Conservation (phyloP, 2,797 vertebrate genomes). For the Steatocranus sp. region DNA sequence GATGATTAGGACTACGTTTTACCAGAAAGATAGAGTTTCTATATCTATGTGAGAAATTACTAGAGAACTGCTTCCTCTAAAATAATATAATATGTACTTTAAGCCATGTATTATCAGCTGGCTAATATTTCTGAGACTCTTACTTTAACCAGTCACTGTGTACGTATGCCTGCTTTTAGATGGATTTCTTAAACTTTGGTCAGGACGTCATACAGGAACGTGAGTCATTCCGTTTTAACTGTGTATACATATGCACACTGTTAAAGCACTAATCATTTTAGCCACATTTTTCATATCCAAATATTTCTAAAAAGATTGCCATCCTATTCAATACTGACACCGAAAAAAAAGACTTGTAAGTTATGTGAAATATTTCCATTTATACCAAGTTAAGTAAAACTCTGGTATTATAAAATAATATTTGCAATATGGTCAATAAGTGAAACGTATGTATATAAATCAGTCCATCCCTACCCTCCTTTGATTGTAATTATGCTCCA, state of each 20-base stretch:
- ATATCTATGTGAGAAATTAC: background rate
- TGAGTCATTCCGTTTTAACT: background rate
- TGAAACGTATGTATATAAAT: background rate
- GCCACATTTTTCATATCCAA: accelerated
- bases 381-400: background rate
- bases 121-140: background rate
- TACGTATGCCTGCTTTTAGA: background rate
- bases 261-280: background rate
- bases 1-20: background rate
- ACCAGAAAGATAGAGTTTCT: background rate
- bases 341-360: background rate
- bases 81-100: background rate
- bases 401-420: background rate
- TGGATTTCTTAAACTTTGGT: background rate
- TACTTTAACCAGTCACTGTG: background rate
- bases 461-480: background rate
- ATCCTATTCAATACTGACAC: background rate
- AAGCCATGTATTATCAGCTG: background rate
- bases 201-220: background rate
- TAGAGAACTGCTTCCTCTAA: background rate
- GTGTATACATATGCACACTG: background rate
- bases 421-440: background rate
- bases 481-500: background rate
- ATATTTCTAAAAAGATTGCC: background rate
- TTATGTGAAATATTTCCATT: background rate